Evolutionary conservation across 1,140 invertebrate genomes (phyloP).

Genomic region (Arion vulgaris): DNA sequence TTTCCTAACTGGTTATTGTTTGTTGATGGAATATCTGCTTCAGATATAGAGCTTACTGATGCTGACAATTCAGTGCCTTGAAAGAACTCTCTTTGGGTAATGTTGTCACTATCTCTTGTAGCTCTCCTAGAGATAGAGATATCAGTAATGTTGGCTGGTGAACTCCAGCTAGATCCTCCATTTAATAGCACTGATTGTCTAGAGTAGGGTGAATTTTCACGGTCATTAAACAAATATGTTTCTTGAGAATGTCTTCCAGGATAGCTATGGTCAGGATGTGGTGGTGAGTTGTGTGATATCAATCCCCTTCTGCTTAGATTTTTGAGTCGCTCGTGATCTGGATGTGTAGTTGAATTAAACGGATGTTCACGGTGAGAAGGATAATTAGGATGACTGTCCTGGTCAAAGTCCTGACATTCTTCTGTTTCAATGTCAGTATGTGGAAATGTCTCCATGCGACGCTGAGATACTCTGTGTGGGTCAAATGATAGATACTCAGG

Average conservation of each 20-base stretch:
- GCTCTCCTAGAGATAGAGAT: constrained; percentile 30
- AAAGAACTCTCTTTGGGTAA: constrained; percentile 42
- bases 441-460: not conserved
- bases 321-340: not conserved
- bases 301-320: not conserved
- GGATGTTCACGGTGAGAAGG: not conserved
- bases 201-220: not conserved
- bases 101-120: constrained; percentile 17
- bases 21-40: constrained; percentile 53
- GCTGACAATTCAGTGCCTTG: constrained; percentile 46
- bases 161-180: not conserved
- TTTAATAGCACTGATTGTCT: not conserved
- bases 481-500: not conserved
- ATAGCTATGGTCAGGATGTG: not conserved
- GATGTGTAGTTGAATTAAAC: not conserved
- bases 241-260: not conserved
- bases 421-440: not conserved
- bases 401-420: not conserved
- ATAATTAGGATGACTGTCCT: not conserved
- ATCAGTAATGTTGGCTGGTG: constrained; percentile 4
- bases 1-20: constrained; percentile 38
- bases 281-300: not conserved
- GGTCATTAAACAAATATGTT: not conserved
- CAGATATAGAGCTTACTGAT: constrained; percentile 58
- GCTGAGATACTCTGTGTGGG: not conserved